A percentile compares a stretch with the other conserved stretches of the same genome.
Evolutionary conservation across 2,888 invertebrate species (phyloP).

Genomic region (Mythimna ferrago): DNA sequence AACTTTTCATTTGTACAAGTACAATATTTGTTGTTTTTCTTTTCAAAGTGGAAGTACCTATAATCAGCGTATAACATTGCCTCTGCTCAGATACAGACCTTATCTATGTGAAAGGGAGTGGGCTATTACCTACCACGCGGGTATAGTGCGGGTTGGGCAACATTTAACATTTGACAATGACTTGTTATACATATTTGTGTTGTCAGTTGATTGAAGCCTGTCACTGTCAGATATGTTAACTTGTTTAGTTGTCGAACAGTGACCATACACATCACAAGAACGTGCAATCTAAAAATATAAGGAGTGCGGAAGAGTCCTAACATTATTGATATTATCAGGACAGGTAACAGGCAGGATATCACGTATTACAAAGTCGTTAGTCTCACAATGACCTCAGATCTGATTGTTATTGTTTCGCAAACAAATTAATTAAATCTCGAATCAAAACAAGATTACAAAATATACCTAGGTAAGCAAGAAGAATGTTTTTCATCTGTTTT

Average conservation of each 20-base stretch:
- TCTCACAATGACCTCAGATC: constrained; percentile 7
- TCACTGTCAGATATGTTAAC: not conserved
- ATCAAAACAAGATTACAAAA: constrained; percentile 3
- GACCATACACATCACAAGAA: constrained; percentile 21
- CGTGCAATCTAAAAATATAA: constrained; percentile 5
- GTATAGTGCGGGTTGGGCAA: not conserved
- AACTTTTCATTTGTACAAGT: not conserved
- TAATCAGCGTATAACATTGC: not conserved
- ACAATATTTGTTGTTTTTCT: not conserved
- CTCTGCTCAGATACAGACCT: not conserved
- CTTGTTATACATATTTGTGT: not conserved
- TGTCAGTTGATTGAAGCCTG: not conserved
- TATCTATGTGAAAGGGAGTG: not conserved
- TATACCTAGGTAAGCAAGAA: not conserved
- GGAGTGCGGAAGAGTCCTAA: constrained; percentile 33
- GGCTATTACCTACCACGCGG: not conserved
- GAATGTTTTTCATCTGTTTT: not conserved
- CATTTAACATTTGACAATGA: not conserved
- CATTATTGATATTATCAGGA: not conserved
- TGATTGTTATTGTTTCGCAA: constrained; percentile 29
- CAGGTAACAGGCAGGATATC: constrained; percentile 39
- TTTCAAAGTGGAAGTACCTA: too few species aligned
- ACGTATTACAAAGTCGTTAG: constrained; percentile 41
- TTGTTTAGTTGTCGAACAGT: not conserved
- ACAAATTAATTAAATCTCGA: not conserved